A percentile compares a stretch with the other conserved stretches of the same genome.
Conservation (phyloP, 2,888 invertebrate species). For the Falcaria lacertinaria region DNA sequence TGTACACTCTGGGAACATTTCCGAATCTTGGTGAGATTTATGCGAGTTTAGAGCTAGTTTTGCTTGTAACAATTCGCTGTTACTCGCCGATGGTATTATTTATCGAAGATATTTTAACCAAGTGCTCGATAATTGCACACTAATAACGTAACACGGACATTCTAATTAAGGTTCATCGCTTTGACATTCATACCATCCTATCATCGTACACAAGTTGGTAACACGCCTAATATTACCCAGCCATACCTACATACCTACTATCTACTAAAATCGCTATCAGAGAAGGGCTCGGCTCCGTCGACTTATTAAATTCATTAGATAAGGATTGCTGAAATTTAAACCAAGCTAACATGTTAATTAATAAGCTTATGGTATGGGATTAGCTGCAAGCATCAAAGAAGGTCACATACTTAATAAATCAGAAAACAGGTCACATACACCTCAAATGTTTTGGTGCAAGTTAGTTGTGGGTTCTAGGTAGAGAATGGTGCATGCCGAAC, state of each 20-base stretch:
- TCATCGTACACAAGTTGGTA: slow-evolving; percentile 68
- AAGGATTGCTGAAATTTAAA: slow-evolving; percentile 63
- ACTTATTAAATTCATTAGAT: slow-evolving; percentile 62
- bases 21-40: slow-evolving; percentile 73
- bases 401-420: slow-evolving; percentile 39
- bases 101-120: slow-evolving; percentile 42
- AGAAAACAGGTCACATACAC: slow-evolving; percentile 46
- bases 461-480: slow-evolving; percentile 77
- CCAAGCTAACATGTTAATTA: slow-evolving; percentile 69
- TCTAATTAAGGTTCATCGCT: slow-evolving; percentile 79
- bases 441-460: slow-evolving; percentile 73
- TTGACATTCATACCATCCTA: slow-evolving; percentile 77
- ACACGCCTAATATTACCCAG: slow-evolving; percentile 67
- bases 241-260: too few relatives aligned
- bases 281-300: slow-evolving; percentile 73
- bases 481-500: slow-evolving; percentile 76
- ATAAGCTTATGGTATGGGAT: slow-evolving; percentile 58
- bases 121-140: slow-evolving; percentile 69
- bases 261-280: slow-evolving; percentile 74
- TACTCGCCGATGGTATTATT: slow-evolving; percentile 55
- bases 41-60: slow-evolving; percentile 65
- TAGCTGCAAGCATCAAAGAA: slow-evolving; percentile 45
- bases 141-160: slow-evolving; percentile 77
- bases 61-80: slow-evolving; percentile 67
- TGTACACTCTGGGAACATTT: slow-evolving; percentile 74